These are phyloP conservation scores for Psilanteris sp. DNA, from an alignment of 1,140 invertebrate genomes.

Conservation along the genomic window DNA sequence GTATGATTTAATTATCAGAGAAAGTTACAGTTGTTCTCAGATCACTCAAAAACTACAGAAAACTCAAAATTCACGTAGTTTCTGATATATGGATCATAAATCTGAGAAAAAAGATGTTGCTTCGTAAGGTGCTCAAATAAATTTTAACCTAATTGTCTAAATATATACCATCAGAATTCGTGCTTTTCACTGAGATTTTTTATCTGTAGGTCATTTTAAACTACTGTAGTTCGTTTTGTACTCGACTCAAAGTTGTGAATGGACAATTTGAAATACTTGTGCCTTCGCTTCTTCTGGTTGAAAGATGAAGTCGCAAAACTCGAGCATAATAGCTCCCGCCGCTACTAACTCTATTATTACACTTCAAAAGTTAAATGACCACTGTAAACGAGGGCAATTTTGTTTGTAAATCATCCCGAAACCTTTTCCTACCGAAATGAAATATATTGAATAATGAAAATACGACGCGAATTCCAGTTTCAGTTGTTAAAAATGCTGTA, in stretches of 20 bases:
- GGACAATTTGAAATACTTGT: constrained; percentile 11
- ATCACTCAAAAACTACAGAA: too few species aligned
- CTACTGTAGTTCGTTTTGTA: constrained; percentile 12
- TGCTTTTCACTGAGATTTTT: constrained; percentile 25
- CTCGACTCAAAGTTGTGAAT: neutral
- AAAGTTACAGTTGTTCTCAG: too few species aligned
- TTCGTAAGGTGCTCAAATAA: constrained; percentile 9
- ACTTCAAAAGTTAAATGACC: constrained; percentile 53
- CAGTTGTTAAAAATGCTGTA: too few species aligned
- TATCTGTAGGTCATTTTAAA: constrained; percentile 32
- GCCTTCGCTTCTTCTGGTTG: constrained; percentile 11
- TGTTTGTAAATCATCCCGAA: constrained; percentile 53
- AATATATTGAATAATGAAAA: constrained; percentile 7
- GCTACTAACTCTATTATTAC: constrained; percentile 50
- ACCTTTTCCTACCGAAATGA: constrained; percentile 13
- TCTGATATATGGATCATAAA: constrained; percentile 51
- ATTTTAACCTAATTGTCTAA: constrained; percentile 2
- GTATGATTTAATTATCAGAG: too few species aligned
- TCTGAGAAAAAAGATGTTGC: constrained; percentile 16
- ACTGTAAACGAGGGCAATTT: constrained; percentile 47
- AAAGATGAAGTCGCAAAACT: constrained; percentile 36
- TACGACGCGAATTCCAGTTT: constrained; percentile 36
- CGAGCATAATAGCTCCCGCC: constrained; percentile 34
- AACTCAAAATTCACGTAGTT: constrained; percentile 11
- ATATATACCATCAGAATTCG: neutral